Evolutionary conservation across 64 coral and sea anemone species (phyloP).

Genomic region (Acropora tenuis): DNA sequence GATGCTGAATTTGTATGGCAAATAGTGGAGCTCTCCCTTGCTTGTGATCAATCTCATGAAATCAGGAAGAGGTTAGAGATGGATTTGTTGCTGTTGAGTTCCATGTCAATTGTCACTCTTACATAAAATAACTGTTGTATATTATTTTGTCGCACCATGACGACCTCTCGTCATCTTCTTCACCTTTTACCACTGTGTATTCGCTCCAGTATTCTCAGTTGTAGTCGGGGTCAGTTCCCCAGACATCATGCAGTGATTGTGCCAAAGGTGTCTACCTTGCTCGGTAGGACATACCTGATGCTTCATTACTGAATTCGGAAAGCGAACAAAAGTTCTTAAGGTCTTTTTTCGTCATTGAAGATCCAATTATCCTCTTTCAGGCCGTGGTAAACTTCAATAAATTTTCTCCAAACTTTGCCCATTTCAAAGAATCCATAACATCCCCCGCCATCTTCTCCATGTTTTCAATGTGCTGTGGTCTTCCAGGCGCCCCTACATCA

Average conservation of each 20-base stretch:
- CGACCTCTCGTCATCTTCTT: constrained; percentile 26
- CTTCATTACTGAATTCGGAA: constrained; percentile 30
- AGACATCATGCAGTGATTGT: constrained; percentile 22
- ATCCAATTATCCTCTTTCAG: constrained; percentile 42
- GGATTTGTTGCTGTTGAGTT: constrained; percentile 4
- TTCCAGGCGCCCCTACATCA: constrained; percentile 18
- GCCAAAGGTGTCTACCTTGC: constrained; percentile 22
- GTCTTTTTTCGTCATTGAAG: constrained; percentile 32
- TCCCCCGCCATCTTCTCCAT: constrained; percentile 7
- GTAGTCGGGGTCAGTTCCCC: constrained; percentile 30
- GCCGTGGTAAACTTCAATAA: constrained; percentile 8
- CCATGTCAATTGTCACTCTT: constrained; percentile 16
- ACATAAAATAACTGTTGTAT: constrained; percentile 45
- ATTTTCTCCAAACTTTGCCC: constrained; percentile 36
- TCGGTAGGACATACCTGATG: constrained; percentile 18
- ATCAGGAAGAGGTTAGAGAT: constrained; percentile 52
- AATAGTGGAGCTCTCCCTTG: constrained; percentile 48
- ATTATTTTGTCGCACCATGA: neutral
- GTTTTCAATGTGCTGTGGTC: constrained; percentile 16
- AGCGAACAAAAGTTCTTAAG: constrained; percentile 20
- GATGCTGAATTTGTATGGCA: constrained; percentile 44
- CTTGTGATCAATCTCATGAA: constrained; percentile 53
- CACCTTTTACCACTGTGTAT: constrained; percentile 10
- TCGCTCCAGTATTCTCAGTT: neutral
- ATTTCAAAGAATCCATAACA: constrained; percentile 29